Evolutionary conservation across 2,888 invertebrate species (phyloP), one percentile per base, ranked within the genome.

Genomic region (Ophioninae sp.): DNA sequence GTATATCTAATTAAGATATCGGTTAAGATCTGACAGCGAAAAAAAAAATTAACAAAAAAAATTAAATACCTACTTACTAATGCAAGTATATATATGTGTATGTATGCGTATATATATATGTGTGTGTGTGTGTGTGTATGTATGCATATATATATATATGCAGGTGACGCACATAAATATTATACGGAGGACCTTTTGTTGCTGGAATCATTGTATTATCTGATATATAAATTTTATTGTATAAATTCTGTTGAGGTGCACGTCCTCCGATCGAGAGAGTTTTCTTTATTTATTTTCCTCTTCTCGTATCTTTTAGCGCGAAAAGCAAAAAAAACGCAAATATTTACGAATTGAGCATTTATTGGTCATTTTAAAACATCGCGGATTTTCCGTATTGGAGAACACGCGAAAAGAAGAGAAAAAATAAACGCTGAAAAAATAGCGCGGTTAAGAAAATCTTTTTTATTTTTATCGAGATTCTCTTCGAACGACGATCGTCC

Each of bases 161-260:
- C 81, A 81, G 83, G 78, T 86, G 79, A 84, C 86, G 86, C 85
- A 86, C 84, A 85, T 86, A 86, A 82, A 85, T 82, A 82, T 82
- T 80, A 84, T 79, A 88, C 86, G 86, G 86, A 88, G 86, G 86
- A 90, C 87, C 87, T 89, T 91, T 87, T 87, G 90, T 91, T 91
- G 89, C 90, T 90, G 89, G 88, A 89, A 88, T 90, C 88, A 90
- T 90, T 90, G 87, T 87, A 90, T 91, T 90, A 88, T 91, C 88
- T 89, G 87, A 87, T 88, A 89, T 88, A 91, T 89, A 89, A 90
- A 91, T 91, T 91, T 91, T 90, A 91, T 91, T 90, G 88, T 88
- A 90, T 90, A 90, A 90, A 92, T 91, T 91, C 85, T 89, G 88
- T 89, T 88, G 87, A 89, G 89, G 86, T 86, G 86, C 61, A 84